Base-by-base conservation (phyloP, 2,888 invertebrate genomes). In the Dryobota labecula region DNA sequence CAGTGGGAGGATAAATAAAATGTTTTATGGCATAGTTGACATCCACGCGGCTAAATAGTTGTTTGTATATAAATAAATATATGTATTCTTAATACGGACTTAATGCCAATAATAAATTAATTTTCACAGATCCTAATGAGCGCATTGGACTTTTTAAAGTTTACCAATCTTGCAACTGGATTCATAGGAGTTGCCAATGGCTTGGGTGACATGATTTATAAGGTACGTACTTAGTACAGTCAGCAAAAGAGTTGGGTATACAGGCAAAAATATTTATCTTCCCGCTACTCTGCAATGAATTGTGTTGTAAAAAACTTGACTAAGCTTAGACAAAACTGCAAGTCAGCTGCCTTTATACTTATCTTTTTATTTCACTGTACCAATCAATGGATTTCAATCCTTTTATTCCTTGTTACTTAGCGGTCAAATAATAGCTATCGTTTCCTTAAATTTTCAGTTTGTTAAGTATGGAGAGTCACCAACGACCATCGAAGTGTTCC, bases 81-180 rank as follows among this genome's bases (percentile, higher is more conserved):
- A 43, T 7, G 4, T 30, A 38, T 27, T n/a, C 11, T 3, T n/a
- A 33, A 41, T 45, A 8, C 6, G 6, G 11, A 27, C 15, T 33
- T 33, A 43, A 51, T 33, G 1, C n/a, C 18, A 51, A 8, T n/a
- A 33, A 41, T 13, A 36, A 73, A 20, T 20, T 56, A 11, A 11
- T 49, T 33, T 70, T 83, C 77, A 53, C 78, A 89, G 88, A 83
- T 89, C 45, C 77, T 89, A 5, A 86, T 89, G 78, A 87, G 84
- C 38, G 88, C 88, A 6, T 78, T 89, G 24, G 73, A 80, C 41
- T 72, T 87, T 70, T 69, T 89, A 18, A 84, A 81, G 73, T 89
- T 78, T 61, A 78, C 86, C 8, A 89, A 86, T 70, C 60, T 88
- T 33, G 87, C 83, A 11, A 84, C 82, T 38, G 87, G 88, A n/a